Percentiles rank a stretch among this genome's conserved stretches.
Evolutionary conservation across 2,888 invertebrate species (phyloP).

Genomic region (Priapulus caudatus): DNA sequence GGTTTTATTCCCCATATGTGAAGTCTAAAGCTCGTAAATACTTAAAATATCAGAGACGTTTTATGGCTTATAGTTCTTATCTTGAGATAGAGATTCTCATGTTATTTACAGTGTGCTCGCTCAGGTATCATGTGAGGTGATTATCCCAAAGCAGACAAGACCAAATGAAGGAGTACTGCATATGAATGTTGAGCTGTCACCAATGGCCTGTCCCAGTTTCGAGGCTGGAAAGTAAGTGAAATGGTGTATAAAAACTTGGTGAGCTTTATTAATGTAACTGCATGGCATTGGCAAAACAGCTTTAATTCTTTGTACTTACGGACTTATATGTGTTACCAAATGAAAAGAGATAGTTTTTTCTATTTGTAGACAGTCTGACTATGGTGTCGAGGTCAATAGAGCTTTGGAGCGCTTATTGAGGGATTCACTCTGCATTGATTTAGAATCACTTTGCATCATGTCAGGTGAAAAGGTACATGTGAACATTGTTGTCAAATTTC

Average conservation of each 20-base stretch:
- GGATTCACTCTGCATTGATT: constrained; percentile 78
- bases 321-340: no score
- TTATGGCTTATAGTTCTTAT: no score
- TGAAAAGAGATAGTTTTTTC: no score
- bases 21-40: no score
- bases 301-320: no score
- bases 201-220: constrained; percentile 72
- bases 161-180: constrained; percentile 77
- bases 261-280: no score
- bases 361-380: constrained; percentile 28
- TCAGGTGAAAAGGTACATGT: constrained; percentile 71
- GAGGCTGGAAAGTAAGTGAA: constrained; percentile 48
- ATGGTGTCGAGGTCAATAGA: constrained; percentile 58
- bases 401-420: constrained; percentile 69
- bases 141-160: constrained; percentile 65
- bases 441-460: constrained; percentile 87
- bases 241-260: neutral
- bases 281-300: no score
- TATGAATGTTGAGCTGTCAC: constrained; percentile 72
- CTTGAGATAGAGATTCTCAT: no score
- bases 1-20: no score
- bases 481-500: neutral
- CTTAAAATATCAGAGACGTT: no score
- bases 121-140: constrained; percentile 76
- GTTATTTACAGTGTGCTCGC: constrained; percentile 65